These are phyloP conservation scores for Orthosia gothica DNA, from an alignment of 2,888 invertebrate genomes.

Conservation along the genomic window DNA sequence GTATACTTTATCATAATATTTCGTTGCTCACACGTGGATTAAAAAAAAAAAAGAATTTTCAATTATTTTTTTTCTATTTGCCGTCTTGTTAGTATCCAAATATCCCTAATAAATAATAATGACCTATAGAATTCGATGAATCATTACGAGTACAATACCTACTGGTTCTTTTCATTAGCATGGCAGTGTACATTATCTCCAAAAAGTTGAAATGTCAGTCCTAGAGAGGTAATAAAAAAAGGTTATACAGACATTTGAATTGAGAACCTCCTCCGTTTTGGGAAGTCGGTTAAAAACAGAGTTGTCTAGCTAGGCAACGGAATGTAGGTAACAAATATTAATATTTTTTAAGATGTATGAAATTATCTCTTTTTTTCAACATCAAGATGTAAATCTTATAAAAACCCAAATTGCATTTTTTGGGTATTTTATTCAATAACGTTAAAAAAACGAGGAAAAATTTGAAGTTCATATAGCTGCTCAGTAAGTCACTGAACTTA, in stretches of 20 bases:
- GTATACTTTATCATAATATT: constrained; percentile 30
- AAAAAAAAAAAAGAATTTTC: constrained; percentile 6
- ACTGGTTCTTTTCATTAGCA: too few species aligned
- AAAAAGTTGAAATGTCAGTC: too few species aligned
- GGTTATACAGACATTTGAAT: too few species aligned
- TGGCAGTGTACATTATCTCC: too few species aligned
- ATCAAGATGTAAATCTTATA: too few species aligned
- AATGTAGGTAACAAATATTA: neutral
- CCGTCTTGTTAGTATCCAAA: too few species aligned
- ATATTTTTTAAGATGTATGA: neutral
- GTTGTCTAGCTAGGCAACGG: neutral
- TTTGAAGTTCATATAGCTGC: neutral
- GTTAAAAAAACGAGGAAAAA: neutral
- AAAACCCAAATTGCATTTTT: neutral
- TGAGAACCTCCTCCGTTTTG: too few species aligned
- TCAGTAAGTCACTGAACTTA: neutral
- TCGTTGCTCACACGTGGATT: constrained; percentile 30
- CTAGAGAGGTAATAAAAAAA: too few species aligned
- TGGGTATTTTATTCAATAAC: neutral
- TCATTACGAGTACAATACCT: too few species aligned
- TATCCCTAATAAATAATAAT: too few species aligned
- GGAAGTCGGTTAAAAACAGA: neutral
- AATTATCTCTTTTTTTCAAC: neutral
- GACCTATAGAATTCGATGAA: too few species aligned
- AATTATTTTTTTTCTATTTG: neutral